These are phyloP conservation scores for Cynoglossus semilaevis DNA, from an alignment of 2,113 vertebrate genomes.

Conservation along the genomic window DNA sequence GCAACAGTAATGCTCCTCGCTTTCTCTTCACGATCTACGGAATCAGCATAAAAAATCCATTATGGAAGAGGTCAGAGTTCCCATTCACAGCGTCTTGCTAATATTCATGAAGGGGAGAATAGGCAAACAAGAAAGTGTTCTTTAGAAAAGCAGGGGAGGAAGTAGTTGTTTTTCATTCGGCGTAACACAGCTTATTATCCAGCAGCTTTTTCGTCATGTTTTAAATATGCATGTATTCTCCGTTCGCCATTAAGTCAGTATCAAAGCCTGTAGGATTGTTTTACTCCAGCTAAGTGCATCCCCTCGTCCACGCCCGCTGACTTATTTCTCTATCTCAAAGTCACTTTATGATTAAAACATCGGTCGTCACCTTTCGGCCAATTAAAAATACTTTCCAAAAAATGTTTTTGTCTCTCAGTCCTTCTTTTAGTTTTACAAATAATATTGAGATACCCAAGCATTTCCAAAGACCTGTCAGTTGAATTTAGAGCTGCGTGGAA, in stretches of 20 bases:
- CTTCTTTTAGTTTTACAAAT: too few relatives aligned
- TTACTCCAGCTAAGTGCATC: constrained; percentile 7
- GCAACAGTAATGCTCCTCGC: neutral
- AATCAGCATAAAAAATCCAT: constrained; percentile 17
- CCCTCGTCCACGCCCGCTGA: neutral
- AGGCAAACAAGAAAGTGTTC: neutral
- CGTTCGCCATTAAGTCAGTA: constrained; percentile 16
- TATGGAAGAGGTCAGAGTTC: constrained; percentile 17
- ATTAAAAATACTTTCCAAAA: too few relatives aligned
- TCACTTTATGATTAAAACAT: neutral
- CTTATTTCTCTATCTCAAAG: constrained; percentile 1
- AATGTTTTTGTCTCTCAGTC: too few relatives aligned
- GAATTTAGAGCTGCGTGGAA: too few relatives aligned
- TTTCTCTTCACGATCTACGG: constrained; percentile 4
- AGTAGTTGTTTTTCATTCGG: neutral
- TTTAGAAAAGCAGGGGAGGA: neutral
- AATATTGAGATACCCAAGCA: too few relatives aligned
- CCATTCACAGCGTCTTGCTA: neutral
- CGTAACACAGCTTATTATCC: constrained; percentile 2
- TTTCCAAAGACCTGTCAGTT: too few relatives aligned
- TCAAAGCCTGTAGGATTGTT: constrained; percentile 10
- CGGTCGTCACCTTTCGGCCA: too few relatives aligned
- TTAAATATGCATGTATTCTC: constrained; percentile 4
- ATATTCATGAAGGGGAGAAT: constrained; percentile 7
- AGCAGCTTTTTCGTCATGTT: constrained; percentile 5